Base-by-base conservation (phyloP, 2,888 invertebrate genomes). In the Geophilus truncorum region DNA sequence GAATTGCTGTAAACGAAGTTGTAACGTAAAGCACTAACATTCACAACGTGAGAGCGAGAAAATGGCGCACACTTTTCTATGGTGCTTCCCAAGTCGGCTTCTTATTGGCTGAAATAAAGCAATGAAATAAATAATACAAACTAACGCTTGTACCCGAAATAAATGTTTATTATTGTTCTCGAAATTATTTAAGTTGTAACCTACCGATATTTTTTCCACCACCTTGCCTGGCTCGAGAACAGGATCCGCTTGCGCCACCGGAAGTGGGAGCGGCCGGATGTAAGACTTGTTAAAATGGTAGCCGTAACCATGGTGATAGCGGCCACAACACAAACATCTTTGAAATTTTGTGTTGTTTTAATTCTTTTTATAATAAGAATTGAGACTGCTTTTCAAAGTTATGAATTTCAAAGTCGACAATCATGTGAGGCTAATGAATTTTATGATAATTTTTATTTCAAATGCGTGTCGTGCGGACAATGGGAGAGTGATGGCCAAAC, bases 1-100 rank as follows among this genome's bases (percentile, higher is more conserved):
- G 70, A 28, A 28, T 70, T 70, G 70, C 70, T 70, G 70, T 70
- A 28, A 28, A 70, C 28, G 70, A 70, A 70, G 70, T 15, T 70
- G 70, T 25, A 70, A 70, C 12, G 28, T 25, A 70, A 70, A 70
- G 70, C 70, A 70, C 28, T 28, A 28, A 70, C 25, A 28, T n/a
- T n/a, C 70, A 70, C 70, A 70, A 70, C 28, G 70, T 70, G 28
- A 70, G 25, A 28, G 28, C 28, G 12, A 70, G 25, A 70, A 70
- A 70, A 70, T 70, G 70, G 70, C 28, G 70, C 32, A n/a, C 70
- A 70, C 70, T 70, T 28, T 70, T 70, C 70, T 25, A 7, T 18
- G 18, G 18, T 51, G n/a, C 7, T 21, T 51, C 12, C 18, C 45
- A 25, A 25, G n/a, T 12, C 25, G 12, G 25, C 12, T 4, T 70